Evolutionary conservation across 2,797 vertebrate species (phyloP).

Genomic region (Australoheros facetus): DNA sequence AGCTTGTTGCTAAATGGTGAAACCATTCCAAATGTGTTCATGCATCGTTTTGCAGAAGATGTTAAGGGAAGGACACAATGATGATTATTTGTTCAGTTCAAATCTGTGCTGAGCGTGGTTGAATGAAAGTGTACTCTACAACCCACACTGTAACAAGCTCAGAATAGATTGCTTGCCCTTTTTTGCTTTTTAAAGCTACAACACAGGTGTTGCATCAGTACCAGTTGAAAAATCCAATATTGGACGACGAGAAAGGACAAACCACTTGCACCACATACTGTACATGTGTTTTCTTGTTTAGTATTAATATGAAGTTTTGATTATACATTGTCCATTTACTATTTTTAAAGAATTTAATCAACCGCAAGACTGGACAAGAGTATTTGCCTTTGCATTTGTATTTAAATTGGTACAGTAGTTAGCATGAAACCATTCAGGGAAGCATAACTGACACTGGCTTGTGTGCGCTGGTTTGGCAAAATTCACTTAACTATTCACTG

Average conservation of each 20-base stretch:
- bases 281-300: constrained; percentile 7
- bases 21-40: constrained; percentile 34
- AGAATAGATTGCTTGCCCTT: constrained; percentile 42
- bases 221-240: constrained; percentile 7
- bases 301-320: constrained; percentile 25
- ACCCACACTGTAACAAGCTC: constrained; percentile 31
- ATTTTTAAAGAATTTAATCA: constrained; percentile 21
- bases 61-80: constrained; percentile 23
- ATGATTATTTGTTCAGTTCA: constrained; percentile 38
- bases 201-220: constrained; percentile 11
- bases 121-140: constrained; percentile 18
- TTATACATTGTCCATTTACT: constrained; percentile 31
- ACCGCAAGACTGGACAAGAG: constrained; percentile 18
- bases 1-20: constrained; percentile 37
- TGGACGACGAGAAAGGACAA: neutral
- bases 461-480: constrained; percentile 8
- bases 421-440: constrained; percentile 14
- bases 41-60: constrained; percentile 5
- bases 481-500: neutral
- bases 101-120: constrained; percentile 32
- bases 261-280: neutral
- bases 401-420: neutral
- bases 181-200: constrained; percentile 26
- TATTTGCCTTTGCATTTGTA: neutral
- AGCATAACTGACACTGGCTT: constrained; percentile 25